Conservation (phyloP, 2,888 invertebrate genomes). For the Aplocera efformata region DNA sequence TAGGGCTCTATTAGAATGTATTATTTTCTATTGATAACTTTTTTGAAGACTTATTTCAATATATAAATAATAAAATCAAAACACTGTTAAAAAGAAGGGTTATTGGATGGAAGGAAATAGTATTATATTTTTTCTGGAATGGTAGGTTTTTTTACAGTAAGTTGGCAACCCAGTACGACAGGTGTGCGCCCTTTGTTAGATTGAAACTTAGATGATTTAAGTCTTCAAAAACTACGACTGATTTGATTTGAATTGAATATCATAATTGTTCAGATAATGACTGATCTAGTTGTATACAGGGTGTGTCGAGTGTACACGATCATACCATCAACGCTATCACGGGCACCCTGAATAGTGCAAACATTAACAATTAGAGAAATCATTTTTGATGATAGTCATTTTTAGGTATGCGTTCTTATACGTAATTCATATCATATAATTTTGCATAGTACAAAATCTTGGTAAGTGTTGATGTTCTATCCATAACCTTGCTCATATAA, state of each 20-base stretch:
- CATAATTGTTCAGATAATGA: slow-evolving; percentile 23
- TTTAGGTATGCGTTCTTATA: slow-evolving; percentile 26
- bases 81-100: neutral
- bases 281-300: slow-evolving; percentile 29
- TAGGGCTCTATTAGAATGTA: slow-evolving; percentile 18
- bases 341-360: slow-evolving; percentile 25
- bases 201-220: slow-evolving; percentile 8
- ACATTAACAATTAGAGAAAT: slow-evolving; percentile 17
- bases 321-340: slow-evolving; percentile 18
- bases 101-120: too few species aligned
- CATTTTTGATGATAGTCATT: slow-evolving; percentile 14
- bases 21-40: slow-evolving; percentile 20
- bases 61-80: neutral
- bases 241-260: slow-evolving; percentile 27
- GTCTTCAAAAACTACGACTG: slow-evolving; percentile 28
- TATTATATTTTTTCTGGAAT: too few species aligned
- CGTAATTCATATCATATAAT: slow-evolving; percentile 47
- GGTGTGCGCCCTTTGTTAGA: too few species aligned
- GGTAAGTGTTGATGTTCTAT: slow-evolving; percentile 20
- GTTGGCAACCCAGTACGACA: slow-evolving; percentile 2
- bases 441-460: slow-evolving; percentile 51
- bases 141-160: slow-evolving; percentile 1
- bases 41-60: slow-evolving; percentile 27
- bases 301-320: slow-evolving; percentile 24
- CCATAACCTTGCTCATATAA: slow-evolving; percentile 18